Percentiles rank a stretch among this genome's conserved stretches.
phyloP scores from a whole-genome alignment of 2,888 invertebrate species.

The Agonopterix alstromeriana region DNA sequence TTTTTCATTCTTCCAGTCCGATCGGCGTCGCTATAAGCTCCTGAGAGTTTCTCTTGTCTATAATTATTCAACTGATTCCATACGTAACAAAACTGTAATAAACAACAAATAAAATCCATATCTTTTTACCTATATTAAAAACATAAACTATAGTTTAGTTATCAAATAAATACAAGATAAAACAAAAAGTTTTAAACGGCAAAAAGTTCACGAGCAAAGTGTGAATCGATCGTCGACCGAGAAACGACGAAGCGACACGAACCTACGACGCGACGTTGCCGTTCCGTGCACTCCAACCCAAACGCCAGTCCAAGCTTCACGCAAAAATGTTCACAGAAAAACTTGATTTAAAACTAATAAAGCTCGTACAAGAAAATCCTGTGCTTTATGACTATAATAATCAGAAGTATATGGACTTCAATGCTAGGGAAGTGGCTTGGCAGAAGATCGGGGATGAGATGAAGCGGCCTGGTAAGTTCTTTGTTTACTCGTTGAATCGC shows the following conservation, averaged over 20 bases:
- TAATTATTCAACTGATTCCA: too few relatives aligned
- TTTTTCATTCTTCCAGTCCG: too few relatives aligned
- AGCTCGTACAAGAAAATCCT: slow-evolving; percentile 44
- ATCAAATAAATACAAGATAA: too few relatives aligned
- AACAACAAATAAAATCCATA: too few relatives aligned
- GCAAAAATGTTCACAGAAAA: slow-evolving; percentile 40
- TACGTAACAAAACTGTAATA: too few relatives aligned
- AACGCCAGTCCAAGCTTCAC: slow-evolving; percentile 1
- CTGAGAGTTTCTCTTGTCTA: too few relatives aligned
- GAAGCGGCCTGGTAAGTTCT: slow-evolving; percentile 49
- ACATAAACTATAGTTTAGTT: too few relatives aligned
- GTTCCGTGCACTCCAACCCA: slow-evolving; percentile 2
- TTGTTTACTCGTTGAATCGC: slow-evolving; percentile 5
- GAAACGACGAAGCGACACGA: slow-evolving; percentile 8
- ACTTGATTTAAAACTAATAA: slow-evolving; percentile 47
- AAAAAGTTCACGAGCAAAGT: too few relatives aligned
- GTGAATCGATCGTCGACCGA: background rate
- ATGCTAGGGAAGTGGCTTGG: slow-evolving; percentile 62
- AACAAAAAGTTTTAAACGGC: too few relatives aligned
- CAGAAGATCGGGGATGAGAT: slow-evolving; percentile 65
- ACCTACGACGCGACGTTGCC: slow-evolving; percentile 12
- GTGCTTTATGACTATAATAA: slow-evolving; percentile 55
- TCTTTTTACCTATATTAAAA: too few relatives aligned
- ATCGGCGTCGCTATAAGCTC: too few relatives aligned
- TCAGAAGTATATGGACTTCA: slow-evolving; percentile 60